Evolutionary conservation across 2,888 invertebrate genomes (phyloP).

Genomic region (Stramonita haemastoma): DNA sequence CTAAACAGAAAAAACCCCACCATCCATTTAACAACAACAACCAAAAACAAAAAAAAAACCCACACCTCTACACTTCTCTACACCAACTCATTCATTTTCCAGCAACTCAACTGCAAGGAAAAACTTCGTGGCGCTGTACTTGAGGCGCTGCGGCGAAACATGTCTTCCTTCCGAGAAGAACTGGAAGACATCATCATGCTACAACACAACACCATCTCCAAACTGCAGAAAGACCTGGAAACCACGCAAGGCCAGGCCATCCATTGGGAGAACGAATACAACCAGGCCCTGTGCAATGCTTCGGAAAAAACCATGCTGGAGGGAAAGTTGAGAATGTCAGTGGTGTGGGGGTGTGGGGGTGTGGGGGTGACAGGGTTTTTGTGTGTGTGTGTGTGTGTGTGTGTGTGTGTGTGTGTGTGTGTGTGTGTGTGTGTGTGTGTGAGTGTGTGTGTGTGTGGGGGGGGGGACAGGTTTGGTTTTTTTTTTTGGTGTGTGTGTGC

Average conservation of each 20-base stretch:
- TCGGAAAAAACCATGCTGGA: constrained; percentile 23
- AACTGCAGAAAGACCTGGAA: constrained; percentile 37
- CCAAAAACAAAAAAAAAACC: too few species aligned
- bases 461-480: too few species aligned
- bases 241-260: background rate
- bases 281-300: constrained; percentile 5
- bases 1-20: too few species aligned
- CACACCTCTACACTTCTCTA: too few species aligned
- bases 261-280: constrained; percentile 37
- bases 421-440: too few species aligned
- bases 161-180: constrained; percentile 11
- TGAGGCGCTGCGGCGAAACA: constrained; percentile 33
- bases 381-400: too few species aligned
- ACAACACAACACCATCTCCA: constrained; percentile 38
- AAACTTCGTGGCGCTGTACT: background rate
- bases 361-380: too few species aligned
- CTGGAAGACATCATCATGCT: constrained; percentile 38
- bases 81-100: background rate
- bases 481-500: too few species aligned
- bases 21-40: too few species aligned
- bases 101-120: constrained; percentile 31
- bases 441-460: too few species aligned
- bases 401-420: too few species aligned
- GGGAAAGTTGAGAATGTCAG: constrained; percentile 25
- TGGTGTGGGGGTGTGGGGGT: background rate